Evolutionary conservation across 2,797 vertebrate genomes (phyloP), one percentile per base, ranked within the genome.

Genomic region (Pantherophis vulpinus): DNA sequence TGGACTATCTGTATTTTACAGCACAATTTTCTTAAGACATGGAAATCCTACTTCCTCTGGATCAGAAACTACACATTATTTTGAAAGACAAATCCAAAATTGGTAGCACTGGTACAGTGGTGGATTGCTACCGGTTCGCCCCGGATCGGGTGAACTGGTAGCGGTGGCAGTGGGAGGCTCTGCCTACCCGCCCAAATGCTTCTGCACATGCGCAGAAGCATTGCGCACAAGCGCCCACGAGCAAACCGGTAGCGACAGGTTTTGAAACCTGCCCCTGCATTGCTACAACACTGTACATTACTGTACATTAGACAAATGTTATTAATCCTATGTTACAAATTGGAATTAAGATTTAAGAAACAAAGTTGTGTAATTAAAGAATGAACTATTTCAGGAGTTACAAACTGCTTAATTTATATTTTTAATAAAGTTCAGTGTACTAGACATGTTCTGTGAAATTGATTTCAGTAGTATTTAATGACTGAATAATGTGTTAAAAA

Each of bases 1-100:
- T 42, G 70, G 18, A 47, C 37, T 47, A 42, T 2, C n/a, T 83
- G 37, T 47, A 5, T 60, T 59, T 8, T 93, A 93, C 58, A 93
- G 25, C 90, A 94, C 93, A 56, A 47, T 94, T 59, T 27, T 94
- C 87, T 61, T 18, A 93, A 55, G 9, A 91, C 16, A 93, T 63
- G 42, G 47, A 61, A n/a, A 94, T 70, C 86, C 61, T 92, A 61
- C 23, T 60, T 83, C n/a, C 18, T 37, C 32, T 63, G 90, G 60
- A 92, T 95, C 14, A 94, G 12, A n/a, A 79, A 14, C 20, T 20
- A 25, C 37, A 51, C 61, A 87, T 92, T 91, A 51, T 7, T 12
- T 51, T 32, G 79, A 90, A 29, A 90, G 14, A 9, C 79, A 79
- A 74, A 47, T 95, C 55, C 58, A 58, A 61, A 90, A 90, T n/a